A percentile compares a stretch with the other conserved stretches of the same genome.
These are phyloP conservation scores for Acromyrmex echinatior DNA, from an alignment of 1,140 invertebrate species.

Conservation along the genomic window DNA sequence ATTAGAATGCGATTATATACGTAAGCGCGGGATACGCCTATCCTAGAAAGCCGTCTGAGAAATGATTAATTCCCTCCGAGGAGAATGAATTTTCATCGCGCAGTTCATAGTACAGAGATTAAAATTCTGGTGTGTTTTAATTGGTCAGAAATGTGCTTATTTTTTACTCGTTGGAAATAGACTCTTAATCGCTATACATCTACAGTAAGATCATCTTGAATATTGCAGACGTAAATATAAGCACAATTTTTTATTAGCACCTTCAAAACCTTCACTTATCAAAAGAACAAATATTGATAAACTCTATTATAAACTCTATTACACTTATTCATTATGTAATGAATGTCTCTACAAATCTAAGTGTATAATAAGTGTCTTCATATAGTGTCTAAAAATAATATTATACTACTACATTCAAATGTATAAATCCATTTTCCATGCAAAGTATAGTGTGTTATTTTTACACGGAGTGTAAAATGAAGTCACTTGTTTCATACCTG, in stretches of 20 bases:
- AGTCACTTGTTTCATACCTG: too few relatives aligned
- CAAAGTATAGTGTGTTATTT: too few relatives aligned
- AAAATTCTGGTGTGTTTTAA: neutral
- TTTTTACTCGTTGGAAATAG: neutral
- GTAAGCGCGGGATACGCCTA: conserved; percentile 19
- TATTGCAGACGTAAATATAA: neutral
- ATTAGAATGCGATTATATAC: conserved; percentile 52
- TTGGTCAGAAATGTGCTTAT: neutral
- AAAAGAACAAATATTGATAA: neutral
- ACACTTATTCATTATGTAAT: neutral
- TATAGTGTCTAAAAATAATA: too few relatives aligned
- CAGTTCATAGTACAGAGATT: neutral
- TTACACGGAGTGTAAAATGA: too few relatives aligned
- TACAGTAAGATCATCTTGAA: neutral
- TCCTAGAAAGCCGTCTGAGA: conserved; percentile 16
- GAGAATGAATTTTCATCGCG: conserved; percentile 22
- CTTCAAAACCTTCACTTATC: neutral
- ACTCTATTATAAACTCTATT: neutral
- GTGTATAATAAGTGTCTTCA: too few relatives aligned
- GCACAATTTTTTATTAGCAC: neutral
- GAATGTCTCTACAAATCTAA: neutral
- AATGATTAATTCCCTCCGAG: conserved; percentile 35
- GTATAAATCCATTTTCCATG: too few relatives aligned
- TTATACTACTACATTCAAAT: too few relatives aligned
- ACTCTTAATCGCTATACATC: neutral